Evolutionary conservation across 2,797 vertebrate genomes (phyloP), one percentile per base, ranked within the genome.

Genomic region (Pangasius macronema): DNA sequence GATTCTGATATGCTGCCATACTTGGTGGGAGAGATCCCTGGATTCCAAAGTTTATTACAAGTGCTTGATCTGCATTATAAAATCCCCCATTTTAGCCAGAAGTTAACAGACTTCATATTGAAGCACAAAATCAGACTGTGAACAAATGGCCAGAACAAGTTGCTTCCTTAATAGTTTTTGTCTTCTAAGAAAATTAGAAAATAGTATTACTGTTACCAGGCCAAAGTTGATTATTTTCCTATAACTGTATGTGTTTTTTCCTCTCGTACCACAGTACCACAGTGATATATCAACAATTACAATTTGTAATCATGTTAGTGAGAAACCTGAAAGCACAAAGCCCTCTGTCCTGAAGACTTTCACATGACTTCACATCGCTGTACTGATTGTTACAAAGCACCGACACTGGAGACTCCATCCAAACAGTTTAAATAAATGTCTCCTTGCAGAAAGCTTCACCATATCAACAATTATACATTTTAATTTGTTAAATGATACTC

Each of bases 1-100:
- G 30, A 55, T 39, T 79, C 33, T 24, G 33, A 27, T 39, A 59
- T 59, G 22, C 33, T 80, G 10, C 55, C 55, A 59, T 80, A 24
- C 77, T 27, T 39, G 30, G 33, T 39, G 53, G 77, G 77, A 80
- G 77, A 59, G 53, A 59, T 39, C 22, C 2, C 53, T 27, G 20
- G 20, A 80, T 80, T 80, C 77, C 77, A 79, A 36, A 80, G 55
- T 59, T 80, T 80, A 80, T 80, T 80, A 59, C 11, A 8, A 59
- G 33, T 36, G 22, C 77, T 24, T 42, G 33, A 80, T 39, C 53
- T 11, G 39, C 11, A 27, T 59, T 80, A 59, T 59, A 22, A 57
- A 57, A 80, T 24, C 33, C 24, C 7, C 20, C 3, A 13, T 80
- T 39, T 22, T 24, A 80, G 33, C 9, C 4, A 59, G 1, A 59